Evolutionary conservation across 2,113 vertebrate species (phyloP).

Genomic region (Oryctolagus cuniculus): mOryCun1.1 NC_091438.1:66870501-66871000

Average conservation of each 20-base stretch:
- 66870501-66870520: too few species aligned
- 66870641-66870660: background rate
- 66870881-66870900: background rate
- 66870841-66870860: background rate
- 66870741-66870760: background rate
- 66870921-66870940: background rate
- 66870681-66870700: background rate
- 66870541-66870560: too few species aligned
- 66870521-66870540: too few species aligned
- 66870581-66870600: too few species aligned
- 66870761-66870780: background rate
- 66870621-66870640: background rate
- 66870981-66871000: background rate
- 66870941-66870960: background rate
- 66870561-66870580: too few species aligned
- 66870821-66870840: background rate
- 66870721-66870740: background rate
- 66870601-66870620: background rate
- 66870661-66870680: background rate
- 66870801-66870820: background rate
- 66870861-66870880: background rate
- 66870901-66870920: background rate
- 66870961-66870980: background rate
- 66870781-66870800: conserved; percentile 21
- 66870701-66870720: background rate